Base-by-base conservation (phyloP, 2,797 vertebrate genomes). In the Acrossocheilus fasciatus region DNA sequence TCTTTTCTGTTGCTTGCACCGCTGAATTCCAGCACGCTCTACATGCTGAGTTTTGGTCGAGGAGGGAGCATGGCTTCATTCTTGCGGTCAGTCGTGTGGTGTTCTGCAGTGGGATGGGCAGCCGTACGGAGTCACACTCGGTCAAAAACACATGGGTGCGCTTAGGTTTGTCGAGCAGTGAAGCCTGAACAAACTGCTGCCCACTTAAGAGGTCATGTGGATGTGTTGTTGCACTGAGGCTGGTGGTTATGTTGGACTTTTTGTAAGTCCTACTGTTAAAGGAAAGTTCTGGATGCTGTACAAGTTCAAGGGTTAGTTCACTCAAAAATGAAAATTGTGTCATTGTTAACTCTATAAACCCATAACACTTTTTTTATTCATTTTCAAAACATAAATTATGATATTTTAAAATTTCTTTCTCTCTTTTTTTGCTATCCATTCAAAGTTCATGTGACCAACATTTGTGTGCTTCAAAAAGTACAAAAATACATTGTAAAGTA, bases 11-110 rank as follows among this genome's bases (percentile, higher is more conserved):
- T 79, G 23, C 75, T 69, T 57, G 75, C 50, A n/a, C n/a, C 11
- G n/a, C 74, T 57, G 36, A 69, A 85, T 78, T 85, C 83, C 83
- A 85, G 36, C 26, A 6, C 4, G n/a, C 15, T 82, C 69, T 52
- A 81, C 54, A 50, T 86, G 68, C 54, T 66, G 30, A 54, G 39
- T n/a, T 77, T 72, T 82, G 54, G 85, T 87, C 85, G 68, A 79
- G 81, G 89, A 81, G 81, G 78, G 82, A 87, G 50, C 41, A 77
- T 85, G 75, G 83, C 64, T 79, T 54, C 64, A 78, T 85, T 85
- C 47, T 85, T 78, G 83, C 4, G 83, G 83, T 70, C 47, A n/a
- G 62, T 57, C n/a, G 11, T 79, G 83, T 57, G 74, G 59, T 41
- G 59, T 41, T 84, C 74, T 78, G 70, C 72, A 36, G 50, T 39